phyloP scores from a whole-genome alignment of 2,113 vertebrate genomes.

The Pao palembangensis region DNA sequence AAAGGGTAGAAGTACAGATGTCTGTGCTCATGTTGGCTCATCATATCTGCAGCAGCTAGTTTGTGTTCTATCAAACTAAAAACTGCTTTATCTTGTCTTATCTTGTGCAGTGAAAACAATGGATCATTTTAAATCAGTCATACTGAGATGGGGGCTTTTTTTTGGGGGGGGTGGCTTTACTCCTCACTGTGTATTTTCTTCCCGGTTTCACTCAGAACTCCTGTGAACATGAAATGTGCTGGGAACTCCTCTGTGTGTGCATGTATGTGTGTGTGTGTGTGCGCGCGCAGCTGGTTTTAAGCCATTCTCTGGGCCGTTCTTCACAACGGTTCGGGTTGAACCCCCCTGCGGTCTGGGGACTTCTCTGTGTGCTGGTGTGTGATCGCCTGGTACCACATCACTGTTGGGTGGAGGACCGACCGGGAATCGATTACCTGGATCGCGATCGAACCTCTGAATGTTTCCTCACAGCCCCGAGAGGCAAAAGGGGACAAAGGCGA shows the following conservation, averaged over 20 bases:
- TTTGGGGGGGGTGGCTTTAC: neutral
- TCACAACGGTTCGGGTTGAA: slow-evolving; percentile 34
- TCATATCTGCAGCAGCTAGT: no score
- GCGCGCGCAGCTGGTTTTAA: slow-evolving; percentile 38
- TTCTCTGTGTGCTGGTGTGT: slow-evolving; percentile 43
- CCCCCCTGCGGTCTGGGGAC: slow-evolving; percentile 49
- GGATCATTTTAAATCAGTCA: slow-evolving; percentile 45
- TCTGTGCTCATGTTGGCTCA: no score
- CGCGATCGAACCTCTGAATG: slow-evolving; percentile 35
- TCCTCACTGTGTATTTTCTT: slow-evolving; percentile 24
- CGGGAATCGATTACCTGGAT: slow-evolving; percentile 24
- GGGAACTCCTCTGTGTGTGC: slow-evolving; percentile 40
- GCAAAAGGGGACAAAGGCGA: slow-evolving; percentile 43
- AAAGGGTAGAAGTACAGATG: no score
- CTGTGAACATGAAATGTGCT: slow-evolving; percentile 42
- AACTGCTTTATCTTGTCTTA: slow-evolving; percentile 44
- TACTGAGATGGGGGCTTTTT: slow-evolving; percentile 1
- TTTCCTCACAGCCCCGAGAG: slow-evolving; percentile 48
- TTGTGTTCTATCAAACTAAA: neutral
- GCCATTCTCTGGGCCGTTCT: slow-evolving; percentile 63
- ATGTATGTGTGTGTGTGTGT: neutral
- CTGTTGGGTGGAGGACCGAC: slow-evolving; percentile 40
- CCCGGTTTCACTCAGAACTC: slow-evolving; percentile 1
- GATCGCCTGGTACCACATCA: slow-evolving; percentile 54
- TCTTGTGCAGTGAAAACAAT: slow-evolving; percentile 34